Percentiles rank a stretch among this genome's conserved stretches.
These are phyloP conservation scores for Caenorhabditis latens DNA, from an alignment of 1,140 invertebrate genomes.

Conservation along the genomic window DNA sequence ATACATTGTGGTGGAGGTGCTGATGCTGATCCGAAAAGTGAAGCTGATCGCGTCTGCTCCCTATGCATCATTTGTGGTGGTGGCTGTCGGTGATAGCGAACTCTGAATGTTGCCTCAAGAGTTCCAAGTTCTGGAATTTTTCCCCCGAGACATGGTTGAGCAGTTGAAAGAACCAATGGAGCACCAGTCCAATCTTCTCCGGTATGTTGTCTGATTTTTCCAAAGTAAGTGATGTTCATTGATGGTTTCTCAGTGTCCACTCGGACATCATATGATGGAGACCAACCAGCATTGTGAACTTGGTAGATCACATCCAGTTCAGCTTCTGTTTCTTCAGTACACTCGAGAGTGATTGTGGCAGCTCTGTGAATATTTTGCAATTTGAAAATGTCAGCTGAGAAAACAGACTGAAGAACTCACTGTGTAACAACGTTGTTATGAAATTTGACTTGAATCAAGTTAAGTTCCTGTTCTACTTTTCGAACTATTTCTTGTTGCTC, in stretches of 20 bases:
- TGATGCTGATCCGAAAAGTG: not conserved
- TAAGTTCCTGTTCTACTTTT: conserved; percentile 60
- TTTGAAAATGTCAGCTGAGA: too few species aligned
- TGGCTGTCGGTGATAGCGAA: not conserved
- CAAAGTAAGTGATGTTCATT: conserved; percentile 78
- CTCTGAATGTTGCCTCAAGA: conserved; percentile 70
- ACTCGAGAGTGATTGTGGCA: conserved; percentile 48
- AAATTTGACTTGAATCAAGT: conserved; percentile 56
- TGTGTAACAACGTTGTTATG: not conserved
- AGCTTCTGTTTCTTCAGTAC: conserved; percentile 33
- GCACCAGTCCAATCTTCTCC: conserved; percentile 79
- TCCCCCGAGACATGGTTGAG: conserved; percentile 78
- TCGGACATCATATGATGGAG: conserved; percentile 78
- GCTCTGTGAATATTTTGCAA: not conserved
- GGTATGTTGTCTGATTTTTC: conserved; percentile 77
- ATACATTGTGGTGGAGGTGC: not conserved
- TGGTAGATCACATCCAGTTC: conserved; percentile 77
- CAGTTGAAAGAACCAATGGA: conserved; percentile 78
- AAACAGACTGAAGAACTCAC: not conserved
- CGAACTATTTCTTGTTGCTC: conserved; percentile 34
- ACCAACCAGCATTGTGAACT: conserved; percentile 77
- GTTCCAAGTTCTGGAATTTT: conserved; percentile 77
- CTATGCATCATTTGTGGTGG: not conserved
- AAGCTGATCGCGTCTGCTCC: not conserved
- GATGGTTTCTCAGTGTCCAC: conserved; percentile 70